A percentile compares a stretch with the other conserved stretches of the same genome.
These are phyloP conservation scores for Pheosia tremula DNA, from an alignment of 2,888 invertebrate genomes.

Conservation along the genomic window DNA sequence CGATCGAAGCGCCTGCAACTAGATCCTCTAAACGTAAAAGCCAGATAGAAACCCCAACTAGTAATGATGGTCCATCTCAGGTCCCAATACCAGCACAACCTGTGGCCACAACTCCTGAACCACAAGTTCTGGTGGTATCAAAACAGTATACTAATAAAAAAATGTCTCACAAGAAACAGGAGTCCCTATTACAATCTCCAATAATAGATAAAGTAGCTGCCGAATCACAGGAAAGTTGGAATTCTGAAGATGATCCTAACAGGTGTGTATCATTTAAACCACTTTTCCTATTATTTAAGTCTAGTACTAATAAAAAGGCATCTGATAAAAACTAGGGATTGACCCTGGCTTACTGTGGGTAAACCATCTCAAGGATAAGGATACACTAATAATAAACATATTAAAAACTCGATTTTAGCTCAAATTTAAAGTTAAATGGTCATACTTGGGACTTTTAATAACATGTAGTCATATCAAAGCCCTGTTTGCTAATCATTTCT, in stretches of 20 bases:
- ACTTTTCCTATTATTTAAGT: too few relatives aligned
- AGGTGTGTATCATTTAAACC: constrained; percentile 67
- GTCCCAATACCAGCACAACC: constrained; percentile 46
- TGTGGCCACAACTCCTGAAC: constrained; percentile 56
- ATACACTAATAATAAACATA: too few relatives aligned
- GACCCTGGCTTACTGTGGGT: too few relatives aligned
- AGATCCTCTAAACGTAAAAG: constrained; percentile 88
- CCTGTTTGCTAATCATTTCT: background rate
- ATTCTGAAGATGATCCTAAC: constrained; percentile 97
- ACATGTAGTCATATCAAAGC: background rate
- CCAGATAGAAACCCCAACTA: constrained; percentile 60
- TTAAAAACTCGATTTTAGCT: too few relatives aligned
- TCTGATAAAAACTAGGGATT: too few relatives aligned
- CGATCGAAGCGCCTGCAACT: constrained; percentile 93
- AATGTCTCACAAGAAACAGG: constrained; percentile 54
- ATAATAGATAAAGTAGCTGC: constrained; percentile 70
- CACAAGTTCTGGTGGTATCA: constrained; percentile 56
- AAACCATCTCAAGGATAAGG: too few relatives aligned
- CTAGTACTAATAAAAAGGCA: too few relatives aligned
- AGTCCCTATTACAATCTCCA: constrained; percentile 48
- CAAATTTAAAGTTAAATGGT: too few relatives aligned
- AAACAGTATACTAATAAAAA: constrained; percentile 74
- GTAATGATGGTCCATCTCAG: constrained; percentile 34
- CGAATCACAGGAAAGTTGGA: constrained; percentile 87
- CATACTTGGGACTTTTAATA: background rate